Evolutionary conservation across 1,140 invertebrate genomes (phyloP).

Genomic region (Lutraria rhynchaena): DNA sequence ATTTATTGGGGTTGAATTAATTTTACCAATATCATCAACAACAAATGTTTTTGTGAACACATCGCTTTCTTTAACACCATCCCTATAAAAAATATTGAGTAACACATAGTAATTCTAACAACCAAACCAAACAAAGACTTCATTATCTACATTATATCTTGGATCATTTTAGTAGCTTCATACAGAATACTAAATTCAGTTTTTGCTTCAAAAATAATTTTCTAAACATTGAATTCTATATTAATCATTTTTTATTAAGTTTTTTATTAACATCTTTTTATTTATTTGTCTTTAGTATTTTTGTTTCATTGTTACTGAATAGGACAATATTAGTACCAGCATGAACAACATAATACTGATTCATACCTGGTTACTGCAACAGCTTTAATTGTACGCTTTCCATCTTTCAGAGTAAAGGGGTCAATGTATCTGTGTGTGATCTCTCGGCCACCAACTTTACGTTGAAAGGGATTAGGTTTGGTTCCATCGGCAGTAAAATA

Average conservation of each 20-base stretch:
- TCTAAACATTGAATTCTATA: no score
- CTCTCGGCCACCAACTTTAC: constrained; percentile 77
- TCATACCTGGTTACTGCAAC: constrained; percentile 79
- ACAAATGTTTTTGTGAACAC: constrained; percentile 80
- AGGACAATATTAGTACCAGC: not conserved
- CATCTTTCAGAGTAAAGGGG: constrained; percentile 81
- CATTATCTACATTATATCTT: no score
- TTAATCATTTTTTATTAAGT: no score
- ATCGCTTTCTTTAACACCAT: constrained; percentile 81
- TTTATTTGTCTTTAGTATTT: no score
- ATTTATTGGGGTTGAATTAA: constrained; percentile 46
- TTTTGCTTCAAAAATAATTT: no score
- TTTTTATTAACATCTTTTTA: no score
- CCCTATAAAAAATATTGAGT: constrained; percentile 74
- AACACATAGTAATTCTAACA: no score
- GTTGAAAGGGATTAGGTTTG: constrained; percentile 80
- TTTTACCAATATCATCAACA: constrained; percentile 73
- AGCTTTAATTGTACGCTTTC: constrained; percentile 80
- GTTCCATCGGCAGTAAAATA: constrained; percentile 82
- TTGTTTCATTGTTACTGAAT: not conserved
- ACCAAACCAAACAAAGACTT: no score
- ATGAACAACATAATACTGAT: not conserved
- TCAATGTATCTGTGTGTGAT: constrained; percentile 81
- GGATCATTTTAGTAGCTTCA: no score
- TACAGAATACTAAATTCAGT: no score